A percentile compares a stretch with the other conserved stretches of the same genome.
Conservation (phyloP, 2,888 invertebrate species). For the Sphaeridia pumilis region DNA sequence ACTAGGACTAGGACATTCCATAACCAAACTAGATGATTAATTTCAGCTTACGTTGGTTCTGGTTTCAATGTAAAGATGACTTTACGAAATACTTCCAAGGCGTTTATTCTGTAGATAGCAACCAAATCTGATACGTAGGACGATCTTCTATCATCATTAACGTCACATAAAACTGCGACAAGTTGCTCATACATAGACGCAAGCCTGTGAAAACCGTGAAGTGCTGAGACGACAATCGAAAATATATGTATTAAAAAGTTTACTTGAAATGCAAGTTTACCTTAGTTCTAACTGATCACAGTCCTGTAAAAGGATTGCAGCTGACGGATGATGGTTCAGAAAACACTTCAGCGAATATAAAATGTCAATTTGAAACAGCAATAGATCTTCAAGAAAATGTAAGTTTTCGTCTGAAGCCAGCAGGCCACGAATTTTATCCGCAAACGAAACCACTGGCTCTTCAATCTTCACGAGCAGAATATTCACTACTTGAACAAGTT, state of each 20-base stretch:
- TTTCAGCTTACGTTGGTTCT: background rate
- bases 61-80: background rate
- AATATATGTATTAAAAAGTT: background rate
- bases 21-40: background rate
- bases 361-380: slow-evolving; percentile 57
- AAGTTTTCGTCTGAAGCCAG: slow-evolving; percentile 15
- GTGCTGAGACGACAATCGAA: background rate
- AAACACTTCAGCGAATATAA: slow-evolving; percentile 56
- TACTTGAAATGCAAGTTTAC: slow-evolving; percentile 3
- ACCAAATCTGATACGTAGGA: slow-evolving; percentile 8
- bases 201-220: slow-evolving; percentile 14
- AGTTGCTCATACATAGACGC: slow-evolving; percentile 24
- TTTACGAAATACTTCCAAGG: background rate
- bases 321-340: slow-evolving; percentile 53
- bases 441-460: slow-evolving; percentile 5
- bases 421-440: slow-evolving; percentile 15
- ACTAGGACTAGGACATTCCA: background rate
- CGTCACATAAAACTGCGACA: slow-evolving; percentile 21
- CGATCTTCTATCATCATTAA: background rate
- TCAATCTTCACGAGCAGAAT: slow-evolving; percentile 3
- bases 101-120: slow-evolving; percentile 20
- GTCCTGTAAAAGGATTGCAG: slow-evolving; percentile 30
- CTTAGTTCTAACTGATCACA: slow-evolving; percentile 20
- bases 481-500: slow-evolving; percentile 25
- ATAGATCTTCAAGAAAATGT: slow-evolving; percentile 49